These are phyloP conservation scores for Cynopterus sphinx DNA, from an alignment of 2,797 vertebrate genomes.

Conservation along the genomic window DNA sequence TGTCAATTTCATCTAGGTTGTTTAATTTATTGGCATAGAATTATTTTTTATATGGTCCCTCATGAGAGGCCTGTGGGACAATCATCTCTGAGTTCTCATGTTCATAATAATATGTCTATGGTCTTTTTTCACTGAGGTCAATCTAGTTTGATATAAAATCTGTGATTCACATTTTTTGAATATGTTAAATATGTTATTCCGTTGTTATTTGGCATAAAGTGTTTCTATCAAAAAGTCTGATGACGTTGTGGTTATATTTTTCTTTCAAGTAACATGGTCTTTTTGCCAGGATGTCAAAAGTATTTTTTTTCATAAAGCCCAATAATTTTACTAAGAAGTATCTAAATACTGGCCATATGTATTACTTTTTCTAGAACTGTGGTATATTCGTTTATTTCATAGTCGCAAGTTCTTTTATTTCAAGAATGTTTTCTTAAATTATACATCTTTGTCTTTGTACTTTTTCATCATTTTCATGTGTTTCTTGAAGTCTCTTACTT, in stretches of 20 bases:
- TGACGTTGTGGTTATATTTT: not conserved
- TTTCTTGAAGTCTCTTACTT: not conserved
- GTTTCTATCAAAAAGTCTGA: not conserved
- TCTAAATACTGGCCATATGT: not conserved
- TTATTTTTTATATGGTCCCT: not conserved
- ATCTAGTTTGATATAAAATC: not conserved
- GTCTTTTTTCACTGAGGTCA: not conserved
- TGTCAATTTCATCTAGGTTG: not conserved
- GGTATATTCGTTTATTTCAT: not conserved
- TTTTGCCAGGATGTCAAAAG: not conserved
- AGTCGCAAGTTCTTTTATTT: not conserved
- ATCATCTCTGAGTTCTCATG: not conserved
- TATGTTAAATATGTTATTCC: not conserved
- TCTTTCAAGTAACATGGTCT: not conserved
- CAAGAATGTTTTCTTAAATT: not conserved
- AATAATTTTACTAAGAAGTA: not conserved
- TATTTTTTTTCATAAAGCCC: not conserved
- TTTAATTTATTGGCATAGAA: not conserved
- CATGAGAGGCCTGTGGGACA: not conserved
- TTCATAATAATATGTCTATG: not conserved
- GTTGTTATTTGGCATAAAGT: not conserved
- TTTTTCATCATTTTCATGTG: not conserved
- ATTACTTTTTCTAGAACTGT: not conserved
- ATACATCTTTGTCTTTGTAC: not conserved
- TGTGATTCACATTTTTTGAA: not conserved